Evolutionary conservation across 1,140 invertebrate species (phyloP).

Genomic region (Drepana arcuata): DNA sequence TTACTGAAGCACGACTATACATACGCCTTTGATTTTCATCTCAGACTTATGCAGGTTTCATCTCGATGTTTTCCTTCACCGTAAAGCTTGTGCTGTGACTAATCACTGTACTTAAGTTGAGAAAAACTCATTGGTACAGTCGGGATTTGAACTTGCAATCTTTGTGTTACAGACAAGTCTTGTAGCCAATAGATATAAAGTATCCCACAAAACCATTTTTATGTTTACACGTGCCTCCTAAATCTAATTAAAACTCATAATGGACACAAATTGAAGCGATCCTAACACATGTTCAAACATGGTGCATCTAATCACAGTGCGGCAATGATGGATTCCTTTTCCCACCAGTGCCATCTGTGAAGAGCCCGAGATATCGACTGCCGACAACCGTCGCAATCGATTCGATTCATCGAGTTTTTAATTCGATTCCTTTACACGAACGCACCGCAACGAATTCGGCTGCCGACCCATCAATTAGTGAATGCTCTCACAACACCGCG

Average conservation of each 20-base stretch:
- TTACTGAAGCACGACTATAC: slow-evolving; percentile 54
- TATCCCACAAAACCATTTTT: no score
- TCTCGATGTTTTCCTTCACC: no score
- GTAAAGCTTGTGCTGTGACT: no score
- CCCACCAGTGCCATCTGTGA: slow-evolving; percentile 48
- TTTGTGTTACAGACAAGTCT: no score
- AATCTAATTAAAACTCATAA: slow-evolving; percentile 49
- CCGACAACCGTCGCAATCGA: slow-evolving; percentile 49
- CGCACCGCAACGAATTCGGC: slow-evolving; percentile 50
- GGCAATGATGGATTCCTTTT: slow-evolving; percentile 25
- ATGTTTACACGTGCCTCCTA: slow-evolving; percentile 10
- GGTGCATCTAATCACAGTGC: slow-evolving; percentile 42
- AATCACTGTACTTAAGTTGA: slow-evolving; percentile 40
- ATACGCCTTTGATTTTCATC: no score
- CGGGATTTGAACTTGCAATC: no score
- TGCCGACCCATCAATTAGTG: slow-evolving; percentile 51
- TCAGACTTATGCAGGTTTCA: no score
- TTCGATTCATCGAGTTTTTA: slow-evolving; percentile 52
- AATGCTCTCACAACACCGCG: slow-evolving; percentile 39
- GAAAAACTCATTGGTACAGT: no score
- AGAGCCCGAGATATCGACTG: slow-evolving; percentile 32
- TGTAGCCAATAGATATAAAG: no score
- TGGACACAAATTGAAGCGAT: slow-evolving; percentile 32
- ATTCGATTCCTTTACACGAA: slow-evolving; percentile 36
- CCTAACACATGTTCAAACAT: slow-evolving; percentile 43